Base-by-base conservation (phyloP, 2,113 vertebrate species). In the Cheilinus undulatus region DNA sequence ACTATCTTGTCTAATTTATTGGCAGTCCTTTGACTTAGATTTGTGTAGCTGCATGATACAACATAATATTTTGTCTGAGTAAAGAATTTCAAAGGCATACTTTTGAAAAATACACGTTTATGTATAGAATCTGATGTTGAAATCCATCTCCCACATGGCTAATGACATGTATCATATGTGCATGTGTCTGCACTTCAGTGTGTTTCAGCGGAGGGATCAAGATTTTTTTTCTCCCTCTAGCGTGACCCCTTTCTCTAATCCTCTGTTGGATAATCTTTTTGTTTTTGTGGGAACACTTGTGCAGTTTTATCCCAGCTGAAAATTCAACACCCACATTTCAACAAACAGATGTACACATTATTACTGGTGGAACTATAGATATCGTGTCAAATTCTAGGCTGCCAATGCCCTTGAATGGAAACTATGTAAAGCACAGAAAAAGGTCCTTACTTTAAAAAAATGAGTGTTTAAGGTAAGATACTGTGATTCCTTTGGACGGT, bases 261-360 rank as follows among this genome's bases (percentile, higher is more conserved):
- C 84, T 61, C 56, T 61, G 74, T 68, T 51, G 84, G 88, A 90
- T 90, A 90, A 91, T 92, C 91, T 84, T 88, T 88, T 90, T 91
- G 82, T 90, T 88, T 92, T 90, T 89, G 75, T 83, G 85, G 82
- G 71, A 86, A 76, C 68, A 78, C 66, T 76, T 67, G 74, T 30
- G 40, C 45, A 28, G 56, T 59, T 76, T 61, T 66, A 76, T 84
- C 72, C 45, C 27, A 20, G 64, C 63, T 48, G 23, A 71, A 49
- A 83, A 60, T 66, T 51, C 32, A 24, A 26, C 70, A 77, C 73
- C 57, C 73, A 77, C 64, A 62, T 52, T 78, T 57, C 11, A 38
- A 61, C 62, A 53, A 34, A 38, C 19, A 5, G 26, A 59, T 2
- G 0, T 2, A 20, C 22, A 12, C 7, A 17, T 73, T 64, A 22